phyloP scores from a whole-genome alignment of 2,888 invertebrate genomes.

The Tetranychus truncatus region DNA sequence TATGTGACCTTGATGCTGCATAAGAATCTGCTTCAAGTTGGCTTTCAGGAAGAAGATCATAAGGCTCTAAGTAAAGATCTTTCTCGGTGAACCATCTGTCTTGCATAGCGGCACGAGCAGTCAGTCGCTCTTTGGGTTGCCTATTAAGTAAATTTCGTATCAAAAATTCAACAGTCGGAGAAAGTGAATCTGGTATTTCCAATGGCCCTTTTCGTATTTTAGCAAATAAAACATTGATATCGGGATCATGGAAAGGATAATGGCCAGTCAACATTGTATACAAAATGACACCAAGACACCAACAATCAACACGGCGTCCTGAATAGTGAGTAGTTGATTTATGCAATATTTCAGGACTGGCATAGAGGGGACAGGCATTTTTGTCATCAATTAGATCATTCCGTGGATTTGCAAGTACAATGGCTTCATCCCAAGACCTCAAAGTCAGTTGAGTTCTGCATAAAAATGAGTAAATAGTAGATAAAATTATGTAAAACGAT shows the following conservation, averaged over 20 bases:
- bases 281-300: conserved; percentile 58
- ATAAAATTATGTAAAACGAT: not conserved
- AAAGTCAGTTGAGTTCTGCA: conserved; percentile 64
- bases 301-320: conserved; percentile 70
- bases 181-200: conserved; percentile 61
- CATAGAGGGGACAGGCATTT: conserved; percentile 81
- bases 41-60: not conserved
- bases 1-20: not conserved
- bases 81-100: conserved; percentile 55
- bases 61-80: not conserved
- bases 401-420: conserved; percentile 54
- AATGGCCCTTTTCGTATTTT: conserved; percentile 73
- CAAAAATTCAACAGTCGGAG: conserved; percentile 60
- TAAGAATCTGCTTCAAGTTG: not conserved
- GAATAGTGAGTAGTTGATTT: conserved; percentile 50
- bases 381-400: conserved; percentile 69
- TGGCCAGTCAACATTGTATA: conserved; percentile 62
- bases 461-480: not conserved
- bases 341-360: conserved; percentile 69
- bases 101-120: conserved; percentile 54
- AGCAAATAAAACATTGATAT: conserved; percentile 64
- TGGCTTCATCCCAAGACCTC: conserved; percentile 75
- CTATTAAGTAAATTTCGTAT: conserved; percentile 60
- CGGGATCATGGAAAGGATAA: conserved; percentile 72
- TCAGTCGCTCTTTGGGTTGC: conserved; percentile 59